Evolutionary conservation across 2,113 vertebrate genomes (phyloP).

Genomic region (Pongo pygmaeus): DNA sequence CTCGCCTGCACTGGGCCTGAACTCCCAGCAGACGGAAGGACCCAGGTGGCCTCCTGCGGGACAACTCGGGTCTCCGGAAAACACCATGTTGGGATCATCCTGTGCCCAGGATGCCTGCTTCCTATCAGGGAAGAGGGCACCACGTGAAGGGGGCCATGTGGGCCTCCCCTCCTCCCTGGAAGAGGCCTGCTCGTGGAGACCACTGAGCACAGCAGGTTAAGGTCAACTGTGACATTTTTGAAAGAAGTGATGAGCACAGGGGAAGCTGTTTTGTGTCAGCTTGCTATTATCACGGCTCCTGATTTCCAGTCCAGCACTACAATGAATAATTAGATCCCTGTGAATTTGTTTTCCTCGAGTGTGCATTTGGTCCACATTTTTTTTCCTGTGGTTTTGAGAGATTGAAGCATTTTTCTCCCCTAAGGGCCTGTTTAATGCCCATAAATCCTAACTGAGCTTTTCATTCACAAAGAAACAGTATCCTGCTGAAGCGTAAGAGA

Average conservation of each 20-base stretch:
- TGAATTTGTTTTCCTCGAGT: background rate
- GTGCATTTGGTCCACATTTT: background rate
- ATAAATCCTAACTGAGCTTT: background rate
- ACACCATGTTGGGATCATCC: fast-evolving
- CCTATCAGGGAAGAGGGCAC: background rate
- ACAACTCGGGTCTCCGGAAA: background rate
- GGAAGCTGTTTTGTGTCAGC: background rate
- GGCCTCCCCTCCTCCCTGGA: background rate
- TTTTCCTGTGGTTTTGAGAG: background rate
- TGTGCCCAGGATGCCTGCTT: fast-evolving
- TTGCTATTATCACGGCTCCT: background rate
- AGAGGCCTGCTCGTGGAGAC: fast-evolving
- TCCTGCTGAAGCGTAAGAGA: background rate
- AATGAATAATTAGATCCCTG: background rate
- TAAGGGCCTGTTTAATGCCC: background rate
- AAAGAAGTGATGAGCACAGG: background rate
- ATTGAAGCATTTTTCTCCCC: background rate
- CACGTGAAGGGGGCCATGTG: fast-evolving
- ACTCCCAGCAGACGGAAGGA: background rate
- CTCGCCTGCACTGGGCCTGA: fast-evolving
- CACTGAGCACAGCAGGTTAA: background rate
- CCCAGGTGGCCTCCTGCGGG: fast-evolving
- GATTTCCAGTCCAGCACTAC: background rate
- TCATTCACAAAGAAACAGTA: background rate
- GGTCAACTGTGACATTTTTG: background rate